phyloP scores from a whole-genome alignment of 2,888 invertebrate genomes.

The Brachyptera putata region DNA sequence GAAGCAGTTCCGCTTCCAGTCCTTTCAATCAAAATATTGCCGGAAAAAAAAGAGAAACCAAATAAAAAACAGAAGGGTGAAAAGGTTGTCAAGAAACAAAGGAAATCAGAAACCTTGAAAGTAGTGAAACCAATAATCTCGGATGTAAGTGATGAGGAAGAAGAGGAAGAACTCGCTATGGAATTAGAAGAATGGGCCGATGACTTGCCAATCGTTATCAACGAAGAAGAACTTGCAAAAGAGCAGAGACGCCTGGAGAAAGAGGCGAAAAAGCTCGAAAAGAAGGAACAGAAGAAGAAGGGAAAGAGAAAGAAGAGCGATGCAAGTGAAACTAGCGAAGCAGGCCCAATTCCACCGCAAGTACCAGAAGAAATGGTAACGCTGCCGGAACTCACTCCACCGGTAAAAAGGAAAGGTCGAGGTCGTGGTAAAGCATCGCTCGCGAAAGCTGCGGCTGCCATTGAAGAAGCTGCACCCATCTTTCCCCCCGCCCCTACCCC shows the following conservation, averaged over 20 bases:
- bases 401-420: conserved; percentile 29
- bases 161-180: conserved; percentile 7
- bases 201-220: conserved; percentile 5
- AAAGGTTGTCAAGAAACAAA: conserved; percentile 43
- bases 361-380: neutral
- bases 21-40: neutral
- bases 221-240: conserved; percentile 13
- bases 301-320: conserved; percentile 41
- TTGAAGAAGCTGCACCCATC: conserved; percentile 48
- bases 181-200: conserved; percentile 9
- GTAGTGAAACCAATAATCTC: neutral
- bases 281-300: conserved; percentile 35
- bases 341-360: neutral
- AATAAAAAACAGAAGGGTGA: conserved; percentile 39
- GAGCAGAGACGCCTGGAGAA: conserved; percentile 40
- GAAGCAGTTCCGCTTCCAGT: conserved; percentile 35
- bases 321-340: conserved; percentile 7
- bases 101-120: conserved; percentile 36
- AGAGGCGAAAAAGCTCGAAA: conserved; percentile 24
- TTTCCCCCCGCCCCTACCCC: conserved; percentile 45
- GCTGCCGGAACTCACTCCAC: neutral
- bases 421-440: conserved; percentile 37
- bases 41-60: conserved; percentile 12
- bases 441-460: conserved; percentile 52
- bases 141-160: conserved; percentile 13